phyloP scores from a whole-genome alignment of 2,113 vertebrate genomes.

The Caloenas nicobarica region DNA sequence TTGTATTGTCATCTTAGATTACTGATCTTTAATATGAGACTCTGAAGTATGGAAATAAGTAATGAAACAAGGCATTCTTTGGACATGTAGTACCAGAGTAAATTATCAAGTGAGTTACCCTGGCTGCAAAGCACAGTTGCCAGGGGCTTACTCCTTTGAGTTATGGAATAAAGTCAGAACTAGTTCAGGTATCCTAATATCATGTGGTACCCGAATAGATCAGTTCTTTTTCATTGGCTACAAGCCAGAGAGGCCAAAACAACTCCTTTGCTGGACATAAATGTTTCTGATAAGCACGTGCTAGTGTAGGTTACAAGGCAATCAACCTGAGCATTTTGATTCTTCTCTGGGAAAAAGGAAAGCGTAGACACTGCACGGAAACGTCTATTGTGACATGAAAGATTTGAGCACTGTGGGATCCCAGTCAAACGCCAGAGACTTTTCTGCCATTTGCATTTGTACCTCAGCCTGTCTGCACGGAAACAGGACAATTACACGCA shows the following conservation, averaged over 20 bases:
- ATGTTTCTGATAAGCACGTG: not conserved
- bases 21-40: not conserved
- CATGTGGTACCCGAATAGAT: not conserved
- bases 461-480: not conserved
- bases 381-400: not conserved
- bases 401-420: not conserved
- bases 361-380: not conserved
- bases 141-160: not conserved
- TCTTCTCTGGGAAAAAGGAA: not conserved
- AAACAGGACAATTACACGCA: not conserved
- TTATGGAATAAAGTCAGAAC: not conserved
- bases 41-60: not conserved
- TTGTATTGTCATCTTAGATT: not conserved
- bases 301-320: fast-evolving
- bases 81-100: not conserved
- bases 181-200: not conserved
- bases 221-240: not conserved
- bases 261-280: not conserved
- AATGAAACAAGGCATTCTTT: not conserved
- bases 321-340: not conserved
- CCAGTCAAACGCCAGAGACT: not conserved
- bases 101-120: not conserved
- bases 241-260: not conserved
- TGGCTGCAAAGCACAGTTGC: not conserved
- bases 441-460: not conserved